phyloP scores from a whole-genome alignment of 2,888 invertebrate species.

The Coremacera marginata region DNA sequence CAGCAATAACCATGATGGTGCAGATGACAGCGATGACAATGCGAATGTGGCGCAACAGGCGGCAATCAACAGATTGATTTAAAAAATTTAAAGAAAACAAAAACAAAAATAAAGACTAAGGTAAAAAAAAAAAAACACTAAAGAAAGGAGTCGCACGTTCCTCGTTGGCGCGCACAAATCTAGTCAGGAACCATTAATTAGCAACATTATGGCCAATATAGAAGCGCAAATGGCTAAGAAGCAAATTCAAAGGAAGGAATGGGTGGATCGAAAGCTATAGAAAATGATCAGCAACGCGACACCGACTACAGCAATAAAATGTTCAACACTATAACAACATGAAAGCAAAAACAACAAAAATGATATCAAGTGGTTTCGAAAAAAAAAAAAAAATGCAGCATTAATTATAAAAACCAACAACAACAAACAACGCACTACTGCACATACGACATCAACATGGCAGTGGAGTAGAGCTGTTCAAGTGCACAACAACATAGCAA shows the following conservation, averaged over 20 bases:
- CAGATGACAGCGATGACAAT: slow-evolving; percentile 26
- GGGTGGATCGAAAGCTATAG: not conserved
- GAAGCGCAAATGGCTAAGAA: slow-evolving; percentile 7
- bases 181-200: slow-evolving; percentile 32
- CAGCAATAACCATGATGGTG: not conserved
- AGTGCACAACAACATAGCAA: no score
- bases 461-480: no score
- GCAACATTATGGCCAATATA: slow-evolving; percentile 26
- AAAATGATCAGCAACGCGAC: not conserved
- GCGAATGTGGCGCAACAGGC: slow-evolving; percentile 25
- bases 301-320: not conserved
- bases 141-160: slow-evolving; percentile 12
- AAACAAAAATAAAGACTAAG: not conserved
- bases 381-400: slow-evolving; percentile 2
- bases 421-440: not conserved
- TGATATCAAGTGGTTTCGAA: slow-evolving; percentile 6
- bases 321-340: not conserved
- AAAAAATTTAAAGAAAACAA: not conserved
- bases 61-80: slow-evolving; percentile 18
- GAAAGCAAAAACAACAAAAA: not conserved
- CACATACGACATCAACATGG: no score
- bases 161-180: slow-evolving; percentile 21
- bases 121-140: no score
- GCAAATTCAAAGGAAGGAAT: not conserved
- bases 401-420: slow-evolving; percentile 7